Percentiles rank a stretch among this genome's conserved stretches.
Evolutionary conservation across 2,113 vertebrate genomes (phyloP).

Genomic region (Galeopterus variegatus): DNA sequence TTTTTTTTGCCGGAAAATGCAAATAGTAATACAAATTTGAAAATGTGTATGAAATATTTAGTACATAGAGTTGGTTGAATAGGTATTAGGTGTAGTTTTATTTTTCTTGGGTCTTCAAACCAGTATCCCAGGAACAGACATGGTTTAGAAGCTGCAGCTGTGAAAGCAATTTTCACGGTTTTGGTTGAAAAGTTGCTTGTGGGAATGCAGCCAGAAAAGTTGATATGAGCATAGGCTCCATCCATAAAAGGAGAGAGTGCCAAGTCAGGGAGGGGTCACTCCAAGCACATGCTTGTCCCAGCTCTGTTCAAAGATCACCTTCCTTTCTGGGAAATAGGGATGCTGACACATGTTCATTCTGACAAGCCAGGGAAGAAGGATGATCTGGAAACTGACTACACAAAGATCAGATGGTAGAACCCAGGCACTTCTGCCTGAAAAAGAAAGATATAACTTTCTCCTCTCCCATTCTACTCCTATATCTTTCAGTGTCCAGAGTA

Average conservation of each 20-base stretch:
- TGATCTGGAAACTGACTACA: neutral
- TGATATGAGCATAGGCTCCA: neutral
- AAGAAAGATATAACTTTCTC: neutral
- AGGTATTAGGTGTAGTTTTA: neutral
- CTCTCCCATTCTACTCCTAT: neutral
- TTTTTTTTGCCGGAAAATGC: constrained; percentile 39
- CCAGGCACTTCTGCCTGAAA: neutral
- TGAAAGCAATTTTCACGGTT: constrained; percentile 75
- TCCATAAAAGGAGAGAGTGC: constrained; percentile 20
- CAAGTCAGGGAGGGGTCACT: neutral
- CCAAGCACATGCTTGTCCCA: neutral
- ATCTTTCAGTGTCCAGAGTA: neutral
- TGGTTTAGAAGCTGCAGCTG: constrained; percentile 70
- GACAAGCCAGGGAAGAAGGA: neutral
- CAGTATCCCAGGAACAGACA: constrained; percentile 62
- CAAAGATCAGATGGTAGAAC: neutral
- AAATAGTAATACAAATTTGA: neutral
- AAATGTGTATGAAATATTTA: constrained; percentile 5
- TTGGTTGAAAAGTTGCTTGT: constrained; percentile 67
- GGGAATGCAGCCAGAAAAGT: constrained; percentile 45
- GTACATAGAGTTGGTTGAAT: neutral
- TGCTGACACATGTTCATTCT: neutral
- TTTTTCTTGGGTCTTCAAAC: constrained; percentile 63
- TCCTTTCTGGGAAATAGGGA: neutral
- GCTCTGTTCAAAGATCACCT: neutral